Base-by-base conservation (phyloP, 2,113 vertebrate genomes). In the Silurus glanis region DNA sequence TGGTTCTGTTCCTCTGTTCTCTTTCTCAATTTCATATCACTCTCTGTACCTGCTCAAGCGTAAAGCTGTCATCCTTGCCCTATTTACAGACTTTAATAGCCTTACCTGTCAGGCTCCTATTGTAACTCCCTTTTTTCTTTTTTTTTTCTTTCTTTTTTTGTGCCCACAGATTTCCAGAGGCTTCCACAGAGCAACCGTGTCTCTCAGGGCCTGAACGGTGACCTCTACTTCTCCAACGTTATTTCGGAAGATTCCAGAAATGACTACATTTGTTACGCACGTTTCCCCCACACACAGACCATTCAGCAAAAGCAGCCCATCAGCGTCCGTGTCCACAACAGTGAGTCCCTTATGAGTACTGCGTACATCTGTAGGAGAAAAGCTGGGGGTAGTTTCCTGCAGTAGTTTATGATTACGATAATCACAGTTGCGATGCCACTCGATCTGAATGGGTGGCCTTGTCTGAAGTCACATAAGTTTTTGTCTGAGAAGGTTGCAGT, bases 241-340 rank as follows among this genome's bases (percentile, higher is more conserved):
- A 94, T 95, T 89, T 94, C 91, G 88, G 95, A 97, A 88, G 98
- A 99, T 83, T 96, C 96, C 17, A 95, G 97, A 12, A 97, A 94
- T 23, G 97, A 99, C 95, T 99, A 99, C 91, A 99, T 98, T 94
- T 99, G 98, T 92, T 99, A 99, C 53, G 98, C 98, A 83, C 96
- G 98, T 90, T 99, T 99, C 95, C 97, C 97, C 55, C 96, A 98
- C 90, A 99, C 98, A 0, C 98, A 99, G 93, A 99, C 98, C 88
- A 99, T 99, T 92, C 98, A 99, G 88, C 98, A 99, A 94, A 99
- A 99, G 87, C 98, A 99, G 86, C 98, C 98, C 56, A 98, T 99
- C 93, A 96, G 95, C 86, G 94, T 99, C 88, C 98, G 94, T 89
- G 98, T 99, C 90, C 87, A 97, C 91, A 96, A 95, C 94, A 94